A percentile compares a stretch with the other conserved stretches of the same genome.
Conservation (phyloP, 2,797 vertebrate species). For the Karalla daura region DNA sequence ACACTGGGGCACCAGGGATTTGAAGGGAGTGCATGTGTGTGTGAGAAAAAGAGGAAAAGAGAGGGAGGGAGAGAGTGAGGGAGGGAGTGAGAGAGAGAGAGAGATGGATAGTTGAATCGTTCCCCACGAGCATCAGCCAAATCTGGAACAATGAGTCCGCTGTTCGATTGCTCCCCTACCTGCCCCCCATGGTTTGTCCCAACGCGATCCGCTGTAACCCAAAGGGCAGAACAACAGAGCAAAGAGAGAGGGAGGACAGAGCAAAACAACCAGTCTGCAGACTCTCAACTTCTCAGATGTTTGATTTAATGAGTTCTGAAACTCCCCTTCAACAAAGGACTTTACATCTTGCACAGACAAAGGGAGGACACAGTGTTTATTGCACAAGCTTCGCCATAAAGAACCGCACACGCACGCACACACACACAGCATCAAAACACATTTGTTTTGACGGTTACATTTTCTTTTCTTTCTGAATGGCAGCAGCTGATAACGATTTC, state of each 20-base stretch:
- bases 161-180: slow-evolving; percentile 43
- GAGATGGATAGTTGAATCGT: slow-evolving; percentile 34
- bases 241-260: background rate
- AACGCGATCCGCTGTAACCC: slow-evolving; percentile 26
- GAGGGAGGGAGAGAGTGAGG: background rate
- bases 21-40: background rate
- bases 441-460: slow-evolving; percentile 24
- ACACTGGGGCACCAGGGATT: slow-evolving; percentile 14
- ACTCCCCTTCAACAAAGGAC: slow-evolving; percentile 21
- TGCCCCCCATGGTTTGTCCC: slow-evolving; percentile 39
- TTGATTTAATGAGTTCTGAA: slow-evolving; percentile 57
- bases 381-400: slow-evolving; percentile 45
- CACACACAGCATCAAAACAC: slow-evolving; percentile 23
- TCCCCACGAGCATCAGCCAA: slow-evolving; percentile 54
- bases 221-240: slow-evolving; percentile 31
- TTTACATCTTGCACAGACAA: slow-evolving; percentile 27
- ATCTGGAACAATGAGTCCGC: slow-evolving; percentile 58
- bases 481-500: background rate
- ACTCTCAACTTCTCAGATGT: slow-evolving; percentile 33
- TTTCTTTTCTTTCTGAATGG: slow-evolving; percentile 22
- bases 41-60: background rate
- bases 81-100: slow-evolving; percentile 1
- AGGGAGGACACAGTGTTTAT: slow-evolving; percentile 21
- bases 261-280: slow-evolving; percentile 24
- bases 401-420: too few relatives aligned